These are phyloP conservation scores for Cerceris ruficornis DNA, from an alignment of 2,888 invertebrate genomes.

Conservation along the genomic window DNA sequence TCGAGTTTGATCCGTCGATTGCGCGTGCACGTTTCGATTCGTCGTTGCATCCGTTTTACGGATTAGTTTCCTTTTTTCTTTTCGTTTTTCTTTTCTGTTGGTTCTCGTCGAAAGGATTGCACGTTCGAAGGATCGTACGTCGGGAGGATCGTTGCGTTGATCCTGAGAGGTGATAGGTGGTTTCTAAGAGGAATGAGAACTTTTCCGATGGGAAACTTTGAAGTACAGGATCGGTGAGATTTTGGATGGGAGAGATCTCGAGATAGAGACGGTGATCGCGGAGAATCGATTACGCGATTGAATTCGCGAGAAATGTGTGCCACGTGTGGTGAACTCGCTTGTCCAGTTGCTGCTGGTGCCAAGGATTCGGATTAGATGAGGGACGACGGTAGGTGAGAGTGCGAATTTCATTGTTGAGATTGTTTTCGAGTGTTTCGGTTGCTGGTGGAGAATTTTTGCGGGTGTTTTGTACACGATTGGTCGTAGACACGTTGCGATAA, in stretches of 20 bases:
- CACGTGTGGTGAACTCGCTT: slow-evolving; percentile 59
- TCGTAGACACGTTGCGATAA: too few relatives aligned
- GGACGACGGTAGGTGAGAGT: slow-evolving; percentile 56
- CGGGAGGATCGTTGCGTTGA: too few relatives aligned
- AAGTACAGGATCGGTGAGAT: too few relatives aligned
- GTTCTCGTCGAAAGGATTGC: background rate
- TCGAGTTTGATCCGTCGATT: slow-evolving; percentile 32
- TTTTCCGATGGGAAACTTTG: too few relatives aligned
- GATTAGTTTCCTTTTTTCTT: background rate
- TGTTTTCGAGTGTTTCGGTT: background rate
- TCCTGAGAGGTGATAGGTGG: too few relatives aligned
- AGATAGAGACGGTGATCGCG: too few relatives aligned
- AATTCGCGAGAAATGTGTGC: slow-evolving; percentile 55
- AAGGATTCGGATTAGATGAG: slow-evolving; percentile 60
- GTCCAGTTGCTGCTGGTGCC: slow-evolving; percentile 55
- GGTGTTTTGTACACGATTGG: too few relatives aligned
- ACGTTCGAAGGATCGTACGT: background rate
- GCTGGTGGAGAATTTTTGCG: background rate
- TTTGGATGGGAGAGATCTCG: too few relatives aligned
- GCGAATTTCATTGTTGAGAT: slow-evolving; percentile 1
- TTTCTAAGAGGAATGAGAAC: too few relatives aligned
- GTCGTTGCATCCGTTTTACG: background rate
- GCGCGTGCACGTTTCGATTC: slow-evolving; percentile 18
- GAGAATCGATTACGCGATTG: too few relatives aligned
- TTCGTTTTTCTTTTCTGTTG: background rate